Base-by-base conservation (phyloP, 2,888 invertebrate genomes). In the Thysanoteuthis rhombus region DNA sequence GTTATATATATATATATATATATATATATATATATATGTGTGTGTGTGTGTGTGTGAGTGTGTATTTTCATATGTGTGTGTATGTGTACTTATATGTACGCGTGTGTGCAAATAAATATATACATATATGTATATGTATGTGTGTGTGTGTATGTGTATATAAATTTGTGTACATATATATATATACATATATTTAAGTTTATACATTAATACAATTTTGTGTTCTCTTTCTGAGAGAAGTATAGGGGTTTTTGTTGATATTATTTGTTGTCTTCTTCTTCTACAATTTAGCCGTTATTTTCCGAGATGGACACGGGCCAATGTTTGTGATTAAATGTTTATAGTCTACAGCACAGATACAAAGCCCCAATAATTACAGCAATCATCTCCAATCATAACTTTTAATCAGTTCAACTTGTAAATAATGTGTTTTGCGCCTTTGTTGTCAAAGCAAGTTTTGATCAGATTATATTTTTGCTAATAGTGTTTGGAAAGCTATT, bases 291-390 rank as follows among this genome's bases (percentile, higher is more conserved):
- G 10, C 75, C 75, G 36, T 75, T 75, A 75, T 75, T 75, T 12
- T 75, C n/a, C n/a, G 75, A 75, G 75, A 75, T 75, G 75, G 75
- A 75, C 75, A 12, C 36, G 75, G 75, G 75, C 75, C 75, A 75
- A 75, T 75, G n/a, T 75, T 75, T 75, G 75, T 75, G 75, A 75
- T 75, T 75, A 75, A 75, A 75, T 75, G 75, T 75, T 75, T 75
- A 75, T 75, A 75, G 75, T 75, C 75, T 16, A 75, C n/a, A 75
- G 75, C 75, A 75, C 75, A 75, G 75, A 75, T 75, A 75, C 75
- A 75, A 75, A 75, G 75, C 75, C 75, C n/a, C 75, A 75, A 75
- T 75, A 75, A 75, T 75, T 75, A 75, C 75, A 19, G n/a, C 75
- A 75, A 75, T 75, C 75, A 75, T 75, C 75, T 75, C 75, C 75